phyloP scores from a whole-genome alignment of 2,888 invertebrate genomes.

The Hymenopus coronatus region DNA sequence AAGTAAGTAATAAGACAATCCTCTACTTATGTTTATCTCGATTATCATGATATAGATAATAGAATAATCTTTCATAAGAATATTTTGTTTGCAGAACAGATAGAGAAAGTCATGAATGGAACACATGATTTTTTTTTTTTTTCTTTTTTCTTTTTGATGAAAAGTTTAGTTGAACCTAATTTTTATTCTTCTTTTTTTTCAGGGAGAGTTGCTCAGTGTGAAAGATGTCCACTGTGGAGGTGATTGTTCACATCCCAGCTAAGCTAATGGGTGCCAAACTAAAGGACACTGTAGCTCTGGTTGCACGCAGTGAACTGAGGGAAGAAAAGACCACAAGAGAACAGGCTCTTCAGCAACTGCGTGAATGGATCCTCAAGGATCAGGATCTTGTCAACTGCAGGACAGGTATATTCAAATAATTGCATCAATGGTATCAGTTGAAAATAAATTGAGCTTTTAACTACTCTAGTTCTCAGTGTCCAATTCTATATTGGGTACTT shows the following conservation, averaged over 20 bases:
- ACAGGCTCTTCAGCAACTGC: slow-evolving; percentile 62
- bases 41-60: too few species aligned
- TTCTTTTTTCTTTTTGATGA: neutral
- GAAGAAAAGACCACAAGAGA: slow-evolving; percentile 64
- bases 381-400: slow-evolving; percentile 66
- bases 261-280: neutral
- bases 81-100: too few species aligned
- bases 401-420: slow-evolving; percentile 50
- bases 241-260: neutral
- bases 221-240: neutral
- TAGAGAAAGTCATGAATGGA: too few species aligned
- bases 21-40: too few species aligned
- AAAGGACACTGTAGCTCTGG: slow-evolving; percentile 32
- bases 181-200: neutral
- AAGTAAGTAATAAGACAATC: too few species aligned
- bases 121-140: too few species aligned
- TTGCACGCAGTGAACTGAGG: slow-evolving; percentile 66
- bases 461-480: too few species aligned
- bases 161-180: neutral
- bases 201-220: neutral
- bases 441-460: too few species aligned
- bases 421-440: too few species aligned
- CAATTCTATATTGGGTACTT: too few species aligned
- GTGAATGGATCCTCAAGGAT: slow-evolving; percentile 69
- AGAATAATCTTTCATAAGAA: too few species aligned